A percentile compares a stretch with the other conserved stretches of the same genome.
Conservation (phyloP, 2,888 invertebrate species). For the Drosophila aldrichi region DNA sequence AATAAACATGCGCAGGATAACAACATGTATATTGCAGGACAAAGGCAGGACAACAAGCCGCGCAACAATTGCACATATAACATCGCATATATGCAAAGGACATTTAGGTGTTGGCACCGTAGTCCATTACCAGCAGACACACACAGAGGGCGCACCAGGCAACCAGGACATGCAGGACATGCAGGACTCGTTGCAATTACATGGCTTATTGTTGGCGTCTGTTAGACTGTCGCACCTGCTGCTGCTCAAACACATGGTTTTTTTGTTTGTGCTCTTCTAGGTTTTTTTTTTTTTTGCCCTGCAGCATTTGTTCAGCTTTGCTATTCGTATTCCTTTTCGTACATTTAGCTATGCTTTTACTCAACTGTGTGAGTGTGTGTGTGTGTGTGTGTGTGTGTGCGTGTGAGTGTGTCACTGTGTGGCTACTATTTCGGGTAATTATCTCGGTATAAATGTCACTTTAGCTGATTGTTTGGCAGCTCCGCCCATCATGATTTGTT, state of each 20-base stretch:
- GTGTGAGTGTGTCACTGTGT: not conserved
- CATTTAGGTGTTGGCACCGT: slow-evolving; percentile 32
- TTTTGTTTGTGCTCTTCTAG: not conserved
- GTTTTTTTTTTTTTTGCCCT: not conserved
- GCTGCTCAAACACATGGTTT: slow-evolving; percentile 19
- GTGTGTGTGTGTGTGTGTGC: not conserved
- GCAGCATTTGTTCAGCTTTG: slow-evolving; percentile 26
- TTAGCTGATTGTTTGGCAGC: slow-evolving; percentile 64
- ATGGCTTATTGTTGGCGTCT: slow-evolving; percentile 29
- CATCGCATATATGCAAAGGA: slow-evolving; percentile 17
- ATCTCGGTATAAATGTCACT: slow-evolving; percentile 69
- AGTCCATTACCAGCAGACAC: slow-evolving; percentile 52
- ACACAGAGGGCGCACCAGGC: not conserved
- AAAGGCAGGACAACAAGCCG: slow-evolving; percentile 14
- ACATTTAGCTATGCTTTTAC: not conserved
- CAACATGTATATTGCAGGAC: slow-evolving; percentile 24
- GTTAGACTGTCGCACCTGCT: slow-evolving; percentile 15
- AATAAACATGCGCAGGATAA: slow-evolving; percentile 59
- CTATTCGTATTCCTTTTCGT: slow-evolving; percentile 21
- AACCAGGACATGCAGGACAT: not conserved
- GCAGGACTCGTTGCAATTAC: slow-evolving; percentile 11
- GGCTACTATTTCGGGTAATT: slow-evolving; percentile 66
- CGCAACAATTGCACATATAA: slow-evolving; percentile 44
- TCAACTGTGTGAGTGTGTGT: not conserved
- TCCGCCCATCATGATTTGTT: slow-evolving; percentile 18